These are phyloP conservation scores for Apolygus lucorum DNA, from an alignment of 1,140 invertebrate genomes.

Conservation along the genomic window DNA sequence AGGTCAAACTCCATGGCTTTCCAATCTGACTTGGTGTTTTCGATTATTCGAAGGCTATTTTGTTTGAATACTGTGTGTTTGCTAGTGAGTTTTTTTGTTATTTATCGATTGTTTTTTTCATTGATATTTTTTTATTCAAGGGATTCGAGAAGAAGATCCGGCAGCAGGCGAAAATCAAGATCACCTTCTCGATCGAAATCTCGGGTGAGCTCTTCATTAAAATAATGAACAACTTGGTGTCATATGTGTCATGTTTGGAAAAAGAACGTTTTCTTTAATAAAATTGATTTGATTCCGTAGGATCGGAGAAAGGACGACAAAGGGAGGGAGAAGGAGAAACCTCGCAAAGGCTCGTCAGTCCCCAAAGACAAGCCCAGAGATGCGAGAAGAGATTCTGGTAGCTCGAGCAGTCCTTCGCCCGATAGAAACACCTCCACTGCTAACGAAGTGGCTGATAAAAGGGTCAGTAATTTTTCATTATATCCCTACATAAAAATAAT, in stretches of 20 bases:
- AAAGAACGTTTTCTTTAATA: too few species aligned
- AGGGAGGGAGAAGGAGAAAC: conserved; percentile 42
- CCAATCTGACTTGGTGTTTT: too few species aligned
- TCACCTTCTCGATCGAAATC: conserved; percentile 22
- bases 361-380: conserved; percentile 14
- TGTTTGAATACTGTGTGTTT: too few species aligned
- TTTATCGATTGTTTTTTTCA: background rate
- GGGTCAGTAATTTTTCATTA: conserved; percentile 18
- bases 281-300: too few species aligned
- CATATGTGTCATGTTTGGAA: background rate
- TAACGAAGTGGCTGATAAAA: conserved; percentile 17
- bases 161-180: conserved; percentile 15
- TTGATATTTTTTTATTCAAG: conserved; percentile 13
- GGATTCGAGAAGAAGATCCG: conserved; percentile 28
- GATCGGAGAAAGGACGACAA: conserved; percentile 35
- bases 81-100: too few species aligned
- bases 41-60: too few species aligned
- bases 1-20: too few species aligned
- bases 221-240: too few species aligned
- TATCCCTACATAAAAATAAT: too few species aligned
- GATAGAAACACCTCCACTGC: background rate
- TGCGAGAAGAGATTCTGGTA: conserved; percentile 38
- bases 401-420: conserved; percentile 31
- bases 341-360: conserved; percentile 30
- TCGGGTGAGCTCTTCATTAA: conserved; percentile 23